Evolutionary conservation across 1,140 invertebrate species (phyloP).

Genomic region (Saccostrea cuccullata): DNA sequence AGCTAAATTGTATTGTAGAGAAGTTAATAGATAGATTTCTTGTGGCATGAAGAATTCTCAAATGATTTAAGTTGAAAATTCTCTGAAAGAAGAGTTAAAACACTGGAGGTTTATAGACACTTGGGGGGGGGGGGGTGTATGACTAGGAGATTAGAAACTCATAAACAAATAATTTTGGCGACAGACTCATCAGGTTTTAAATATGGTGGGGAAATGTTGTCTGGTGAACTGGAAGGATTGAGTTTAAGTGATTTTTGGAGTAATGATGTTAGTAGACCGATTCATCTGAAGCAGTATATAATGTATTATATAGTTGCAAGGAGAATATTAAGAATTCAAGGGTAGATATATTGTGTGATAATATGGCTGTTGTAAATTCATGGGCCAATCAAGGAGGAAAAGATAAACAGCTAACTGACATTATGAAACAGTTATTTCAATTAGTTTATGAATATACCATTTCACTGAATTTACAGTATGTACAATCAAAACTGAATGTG

Average conservation of each 20-base stretch:
- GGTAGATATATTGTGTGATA: slow-evolving; percentile 52
- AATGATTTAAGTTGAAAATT: not conserved
- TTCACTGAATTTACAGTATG: slow-evolving; percentile 42
- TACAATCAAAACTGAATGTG: slow-evolving; percentile 32
- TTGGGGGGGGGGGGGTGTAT: not conserved
- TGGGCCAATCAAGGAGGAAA: slow-evolving; percentile 52
- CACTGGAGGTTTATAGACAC: not conserved
- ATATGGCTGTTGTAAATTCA: slow-evolving; percentile 47
- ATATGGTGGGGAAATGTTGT: not conserved
- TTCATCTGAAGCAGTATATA: slow-evolving; percentile 50
- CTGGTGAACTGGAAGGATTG: not conserved
- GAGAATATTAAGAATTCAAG: slow-evolving; percentile 21
- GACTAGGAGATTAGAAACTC: not conserved
- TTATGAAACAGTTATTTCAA: slow-evolving; percentile 34
- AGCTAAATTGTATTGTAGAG: not conserved
- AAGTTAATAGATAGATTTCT: not conserved
- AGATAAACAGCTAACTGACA: slow-evolving; percentile 27
- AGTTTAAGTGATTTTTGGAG: slow-evolving; percentile 26
- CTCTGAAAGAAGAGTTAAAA: not conserved
- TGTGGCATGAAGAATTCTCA: not conserved
- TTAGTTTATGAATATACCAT: slow-evolving; percentile 43
- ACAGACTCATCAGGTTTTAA: slow-evolving; percentile 39
- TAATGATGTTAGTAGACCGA: slow-evolving; percentile 35
- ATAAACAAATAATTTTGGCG: slow-evolving; percentile 23
- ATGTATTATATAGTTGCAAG: slow-evolving; percentile 26